Evolutionary conservation across 2,113 vertebrate genomes (phyloP), one percentile per base, ranked within the genome.

Genomic region (Megaceryle maxima): DNA sequence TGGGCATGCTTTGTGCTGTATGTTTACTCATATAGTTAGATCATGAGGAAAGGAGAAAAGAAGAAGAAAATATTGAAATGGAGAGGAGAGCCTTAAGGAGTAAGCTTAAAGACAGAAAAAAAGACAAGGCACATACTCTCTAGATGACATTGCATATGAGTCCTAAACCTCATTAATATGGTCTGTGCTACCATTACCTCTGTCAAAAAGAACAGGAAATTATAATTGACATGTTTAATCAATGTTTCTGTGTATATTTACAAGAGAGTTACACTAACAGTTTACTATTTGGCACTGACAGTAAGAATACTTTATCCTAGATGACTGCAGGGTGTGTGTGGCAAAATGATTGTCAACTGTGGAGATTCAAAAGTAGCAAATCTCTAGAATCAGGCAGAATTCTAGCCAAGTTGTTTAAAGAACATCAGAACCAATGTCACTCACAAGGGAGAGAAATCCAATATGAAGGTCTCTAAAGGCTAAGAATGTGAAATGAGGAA

Each of bases 271-370:
- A 89, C 60, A 77, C 44, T 72, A 60, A 46, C 63, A 86, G 29
- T 57, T 96, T 89, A 68, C 69, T 87, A 29, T 55, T 91, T 92
- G 87, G 74, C 92, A 88, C 60, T 69, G 64, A 76, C 31, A 81
- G 48, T 72, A 91, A 90, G 82, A 89, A 87, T 73, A 75, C 51
- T 93, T 96, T 93, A 92, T 95, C 85, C 83, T 90, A 67, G 56
- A 83, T 76, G 41, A 92, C 77, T 95, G 83, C 51, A 81, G 63
- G 70, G 29, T 89, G 41, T 95, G 88, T 79, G 53, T 92, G 60
- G 60, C 19, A 94, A 92, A 92, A 86, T 62, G 81, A 96, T 97
- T 95, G 41, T 89, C 96, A 91, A 95, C 22, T 95, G 64, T 29
- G 53, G 37, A 90, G 48, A 94, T 48, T 96, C 68, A 63, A 50